Percentiles rank a stretch among this genome's conserved stretches.
These are phyloP conservation scores for Trichonephila inaurata DNA, from an alignment of 1,140 invertebrate species.

Conservation along the genomic window DNA sequence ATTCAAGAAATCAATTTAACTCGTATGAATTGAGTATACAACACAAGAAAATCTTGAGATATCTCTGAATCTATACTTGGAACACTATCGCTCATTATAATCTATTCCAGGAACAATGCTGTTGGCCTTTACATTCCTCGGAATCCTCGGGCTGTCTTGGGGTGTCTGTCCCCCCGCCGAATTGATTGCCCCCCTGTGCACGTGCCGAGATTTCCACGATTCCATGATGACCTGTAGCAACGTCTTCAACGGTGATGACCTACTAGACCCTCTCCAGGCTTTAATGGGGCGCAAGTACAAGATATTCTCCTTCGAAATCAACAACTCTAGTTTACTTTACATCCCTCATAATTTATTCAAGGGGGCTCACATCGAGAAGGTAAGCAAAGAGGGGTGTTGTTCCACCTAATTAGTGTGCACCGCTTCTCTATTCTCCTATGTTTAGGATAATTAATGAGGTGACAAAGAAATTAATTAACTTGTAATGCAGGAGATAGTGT, in stretches of 20 bases:
- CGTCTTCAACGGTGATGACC: background rate
- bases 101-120: background rate
- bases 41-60: too few species aligned
- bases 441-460: too few species aligned
- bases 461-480: too few species aligned
- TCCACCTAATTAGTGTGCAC: too few species aligned
- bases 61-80: too few species aligned
- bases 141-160: background rate
- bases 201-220: background rate
- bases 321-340: background rate
- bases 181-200: background rate
- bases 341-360: conserved; percentile 11
- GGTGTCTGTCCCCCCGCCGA: conserved; percentile 3
- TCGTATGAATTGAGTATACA: too few species aligned
- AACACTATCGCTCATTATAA: too few species aligned
- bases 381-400: background rate
- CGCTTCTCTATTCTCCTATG: too few species aligned
- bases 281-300: background rate
- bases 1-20: too few species aligned
- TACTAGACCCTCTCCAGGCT: background rate
- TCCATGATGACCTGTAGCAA: conserved; percentile 36
- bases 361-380: background rate
- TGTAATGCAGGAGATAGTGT: too few species aligned
- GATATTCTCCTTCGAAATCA: background rate
- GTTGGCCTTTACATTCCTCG: background rate